Percentiles rank a stretch among this genome's conserved stretches.
Conservation (phyloP, 2,113 vertebrate species). For the Vicugna pacos region DNA sequence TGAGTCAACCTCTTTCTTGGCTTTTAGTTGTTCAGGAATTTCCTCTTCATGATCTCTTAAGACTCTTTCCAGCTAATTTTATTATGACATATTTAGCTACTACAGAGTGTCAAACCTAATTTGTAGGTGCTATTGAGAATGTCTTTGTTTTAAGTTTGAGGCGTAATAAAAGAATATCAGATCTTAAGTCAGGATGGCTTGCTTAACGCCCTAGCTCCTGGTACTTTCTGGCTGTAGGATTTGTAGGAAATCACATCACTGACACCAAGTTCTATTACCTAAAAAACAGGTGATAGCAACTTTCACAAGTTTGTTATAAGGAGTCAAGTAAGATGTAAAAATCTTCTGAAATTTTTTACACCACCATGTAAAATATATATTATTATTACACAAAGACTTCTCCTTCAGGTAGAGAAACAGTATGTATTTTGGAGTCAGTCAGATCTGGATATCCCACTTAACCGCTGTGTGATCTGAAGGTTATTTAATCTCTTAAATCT, state of each 20-base stretch:
- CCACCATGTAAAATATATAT: background rate
- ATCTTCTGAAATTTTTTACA: background rate
- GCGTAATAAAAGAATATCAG: background rate
- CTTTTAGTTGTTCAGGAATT: slow-evolving; percentile 15
- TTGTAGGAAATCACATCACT: background rate
- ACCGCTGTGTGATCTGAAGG: background rate
- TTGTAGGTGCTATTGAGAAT: background rate
- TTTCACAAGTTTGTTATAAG: slow-evolving; percentile 26
- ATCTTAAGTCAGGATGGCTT: background rate
- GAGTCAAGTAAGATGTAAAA: background rate
- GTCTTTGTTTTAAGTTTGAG: slow-evolving; percentile 5
- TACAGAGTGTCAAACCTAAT: slow-evolving; percentile 31
- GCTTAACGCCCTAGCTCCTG: background rate
- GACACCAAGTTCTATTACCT: background rate
- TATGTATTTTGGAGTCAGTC: background rate
- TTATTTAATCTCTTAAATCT: slow-evolving; percentile 15
- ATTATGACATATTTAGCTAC: slow-evolving; percentile 30
- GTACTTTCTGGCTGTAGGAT: background rate
- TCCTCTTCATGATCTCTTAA: slow-evolving; percentile 35
- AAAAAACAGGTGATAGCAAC: background rate
- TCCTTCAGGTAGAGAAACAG: background rate
- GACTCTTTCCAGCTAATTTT: slow-evolving; percentile 27
- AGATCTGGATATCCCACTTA: background rate
- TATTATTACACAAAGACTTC: background rate
- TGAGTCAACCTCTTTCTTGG: background rate